phyloP scores from a whole-genome alignment of 2,888 invertebrate species.

The Barypeithes pellucidus region DNA sequence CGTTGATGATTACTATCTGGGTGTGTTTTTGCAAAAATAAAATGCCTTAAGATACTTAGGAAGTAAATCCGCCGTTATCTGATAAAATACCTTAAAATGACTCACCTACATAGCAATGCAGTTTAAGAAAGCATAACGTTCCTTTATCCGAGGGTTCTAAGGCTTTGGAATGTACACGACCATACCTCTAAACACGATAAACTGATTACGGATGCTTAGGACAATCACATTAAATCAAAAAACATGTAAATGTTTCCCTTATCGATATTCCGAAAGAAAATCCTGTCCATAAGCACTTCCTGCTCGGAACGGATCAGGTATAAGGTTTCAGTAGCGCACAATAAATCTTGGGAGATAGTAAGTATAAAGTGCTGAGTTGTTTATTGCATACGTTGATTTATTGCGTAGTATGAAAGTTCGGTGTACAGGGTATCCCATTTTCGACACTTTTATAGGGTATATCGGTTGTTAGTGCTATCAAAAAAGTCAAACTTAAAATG shows the following conservation, averaged over 20 bases:
- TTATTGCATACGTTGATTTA: no score
- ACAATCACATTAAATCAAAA: conserved; percentile 30
- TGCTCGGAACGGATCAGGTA: conserved; percentile 27
- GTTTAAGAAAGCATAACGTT: background rate
- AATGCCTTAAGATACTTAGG: no score
- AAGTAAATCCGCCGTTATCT: no score
- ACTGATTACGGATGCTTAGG: conserved; percentile 22
- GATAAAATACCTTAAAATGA: conserved; percentile 4
- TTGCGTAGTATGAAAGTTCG: no score
- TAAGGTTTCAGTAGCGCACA: conserved; percentile 32
- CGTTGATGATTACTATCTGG: no score
- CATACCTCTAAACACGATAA: conserved; percentile 19
- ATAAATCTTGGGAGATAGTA: background rate
- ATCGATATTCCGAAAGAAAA: conserved; percentile 40
- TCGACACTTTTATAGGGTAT: no score
- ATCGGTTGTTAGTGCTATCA: no score
- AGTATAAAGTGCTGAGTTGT: background rate
- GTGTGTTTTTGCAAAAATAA: no score
- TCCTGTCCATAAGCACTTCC: conserved; percentile 35
- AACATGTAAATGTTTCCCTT: conserved; percentile 40
- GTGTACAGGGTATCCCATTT: no score
- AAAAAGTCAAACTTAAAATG: no score
- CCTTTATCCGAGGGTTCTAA: conserved; percentile 8
- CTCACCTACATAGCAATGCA: background rate
- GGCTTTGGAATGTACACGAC: conserved; percentile 9